Percentiles rank a stretch among this genome's conserved stretches.
These are phyloP conservation scores for Hucho hucho DNA, from an alignment of 2,113 vertebrate species.

Conservation along the genomic window DNA sequence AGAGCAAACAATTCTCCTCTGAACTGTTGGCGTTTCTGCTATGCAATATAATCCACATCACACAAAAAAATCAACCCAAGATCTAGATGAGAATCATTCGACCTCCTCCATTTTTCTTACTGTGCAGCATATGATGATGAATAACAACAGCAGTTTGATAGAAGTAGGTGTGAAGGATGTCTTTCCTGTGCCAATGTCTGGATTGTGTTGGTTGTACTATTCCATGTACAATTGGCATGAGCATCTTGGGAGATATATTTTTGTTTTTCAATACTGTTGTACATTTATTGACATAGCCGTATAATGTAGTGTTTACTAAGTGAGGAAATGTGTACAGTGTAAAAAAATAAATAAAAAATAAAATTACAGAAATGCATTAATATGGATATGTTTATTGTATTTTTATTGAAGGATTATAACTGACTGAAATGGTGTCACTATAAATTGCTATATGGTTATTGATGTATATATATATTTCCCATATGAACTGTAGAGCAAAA, in stretches of 20 bases:
- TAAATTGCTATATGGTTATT: not conserved
- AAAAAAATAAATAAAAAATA: constrained; percentile 75
- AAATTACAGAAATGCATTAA: constrained; percentile 67
- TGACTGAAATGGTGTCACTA: not conserved
- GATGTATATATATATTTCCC: not conserved
- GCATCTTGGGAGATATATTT: constrained; percentile 73
- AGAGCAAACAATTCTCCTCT: constrained; percentile 5
- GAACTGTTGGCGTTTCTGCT: constrained; percentile 69
- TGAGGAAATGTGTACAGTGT: constrained; percentile 80
- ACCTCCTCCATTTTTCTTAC: constrained; percentile 41
- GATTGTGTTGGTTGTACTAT: constrained; percentile 62
- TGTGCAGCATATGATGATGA: constrained; percentile 55
- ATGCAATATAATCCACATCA: constrained; percentile 71
- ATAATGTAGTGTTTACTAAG: constrained; percentile 80
- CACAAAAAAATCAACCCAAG: constrained; percentile 42
- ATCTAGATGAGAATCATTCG: constrained; percentile 30
- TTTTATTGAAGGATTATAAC: not conserved
- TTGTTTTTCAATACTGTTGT: constrained; percentile 70
- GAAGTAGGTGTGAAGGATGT: constrained; percentile 60
- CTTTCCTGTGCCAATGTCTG: constrained; percentile 70
- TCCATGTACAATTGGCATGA: constrained; percentile 57
- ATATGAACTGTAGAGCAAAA: not conserved
- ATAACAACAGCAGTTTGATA: not conserved
- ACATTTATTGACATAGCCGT: constrained; percentile 72
- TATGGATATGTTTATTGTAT: constrained; percentile 13